These are phyloP conservation scores for Mionectes olivaceus DNA, from an alignment of 2,797 vertebrate species.

Conservation along the genomic window DNA sequence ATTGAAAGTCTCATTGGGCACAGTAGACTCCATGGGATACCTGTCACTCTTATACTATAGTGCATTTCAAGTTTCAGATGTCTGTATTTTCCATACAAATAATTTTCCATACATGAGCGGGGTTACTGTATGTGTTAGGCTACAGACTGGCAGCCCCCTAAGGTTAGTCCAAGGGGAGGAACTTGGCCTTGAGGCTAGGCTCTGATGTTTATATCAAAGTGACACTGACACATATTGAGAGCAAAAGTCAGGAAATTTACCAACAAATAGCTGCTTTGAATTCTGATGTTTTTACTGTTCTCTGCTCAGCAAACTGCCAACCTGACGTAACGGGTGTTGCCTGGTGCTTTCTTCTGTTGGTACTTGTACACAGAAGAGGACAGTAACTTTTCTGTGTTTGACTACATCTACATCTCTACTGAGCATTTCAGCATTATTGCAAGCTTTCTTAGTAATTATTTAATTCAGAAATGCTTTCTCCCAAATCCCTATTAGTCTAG, in stretches of 20 bases:
- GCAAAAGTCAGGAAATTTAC: slow-evolving; percentile 22
- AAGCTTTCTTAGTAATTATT: neutral
- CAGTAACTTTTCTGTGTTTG: neutral
- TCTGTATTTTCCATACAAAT: neutral
- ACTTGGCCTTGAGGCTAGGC: neutral
- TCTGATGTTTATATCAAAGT: slow-evolving; percentile 50
- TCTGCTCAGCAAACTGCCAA: neutral
- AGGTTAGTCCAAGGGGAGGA: neutral
- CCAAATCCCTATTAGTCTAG: neutral
- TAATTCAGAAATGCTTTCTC: neutral
- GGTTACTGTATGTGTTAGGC: neutral
- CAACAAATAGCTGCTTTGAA: slow-evolving; percentile 12
- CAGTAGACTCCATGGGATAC: neutral
- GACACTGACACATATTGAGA: neutral
- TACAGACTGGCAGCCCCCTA: neutral
- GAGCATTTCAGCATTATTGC: neutral
- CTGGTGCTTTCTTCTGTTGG: neutral
- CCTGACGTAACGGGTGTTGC: neutral
- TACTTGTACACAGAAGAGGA: neutral
- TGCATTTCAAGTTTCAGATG: neutral
- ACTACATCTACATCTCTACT: neutral
- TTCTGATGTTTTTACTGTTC: slow-evolving; percentile 15
- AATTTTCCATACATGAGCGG: neutral
- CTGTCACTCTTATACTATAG: neutral
- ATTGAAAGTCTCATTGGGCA: neutral